Percentiles rank a stretch among this genome's conserved stretches.
Conservation (phyloP, 2,113 vertebrate genomes). For the Athene noctua region DNA sequence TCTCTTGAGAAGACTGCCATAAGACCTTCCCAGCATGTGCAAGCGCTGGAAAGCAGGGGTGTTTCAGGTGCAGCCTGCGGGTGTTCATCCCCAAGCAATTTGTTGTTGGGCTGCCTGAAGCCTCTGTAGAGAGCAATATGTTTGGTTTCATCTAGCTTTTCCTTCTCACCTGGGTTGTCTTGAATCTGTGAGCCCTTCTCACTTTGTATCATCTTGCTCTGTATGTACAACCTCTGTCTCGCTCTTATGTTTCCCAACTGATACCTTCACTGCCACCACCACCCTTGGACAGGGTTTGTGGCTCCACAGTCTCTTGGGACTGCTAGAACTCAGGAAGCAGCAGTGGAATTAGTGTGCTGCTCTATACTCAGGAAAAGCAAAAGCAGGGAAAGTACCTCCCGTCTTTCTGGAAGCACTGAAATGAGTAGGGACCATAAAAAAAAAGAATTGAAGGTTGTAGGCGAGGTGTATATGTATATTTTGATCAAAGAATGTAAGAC, state of each 20-base stretch:
- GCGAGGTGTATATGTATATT: background rate
- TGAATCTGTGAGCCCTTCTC: background rate
- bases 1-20: background rate
- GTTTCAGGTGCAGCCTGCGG: background rate
- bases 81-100: background rate
- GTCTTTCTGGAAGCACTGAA: background rate
- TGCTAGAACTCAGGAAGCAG: background rate
- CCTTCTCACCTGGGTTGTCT: background rate
- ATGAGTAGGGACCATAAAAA: background rate
- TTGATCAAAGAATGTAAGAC: background rate
- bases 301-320: background rate
- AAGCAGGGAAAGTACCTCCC: background rate
- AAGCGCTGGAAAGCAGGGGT: background rate
- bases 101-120: background rate
- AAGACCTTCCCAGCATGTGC: background rate
- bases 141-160: background rate
- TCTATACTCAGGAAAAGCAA: background rate
- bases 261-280: background rate
- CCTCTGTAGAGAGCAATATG: background rate
- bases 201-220: background rate
- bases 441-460: background rate
- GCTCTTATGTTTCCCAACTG: background rate
- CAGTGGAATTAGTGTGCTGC: background rate
- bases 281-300: background rate
- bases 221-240: background rate